Evolutionary conservation across 2,888 invertebrate species (phyloP).

Genomic region (Andricus curvator): DNA sequence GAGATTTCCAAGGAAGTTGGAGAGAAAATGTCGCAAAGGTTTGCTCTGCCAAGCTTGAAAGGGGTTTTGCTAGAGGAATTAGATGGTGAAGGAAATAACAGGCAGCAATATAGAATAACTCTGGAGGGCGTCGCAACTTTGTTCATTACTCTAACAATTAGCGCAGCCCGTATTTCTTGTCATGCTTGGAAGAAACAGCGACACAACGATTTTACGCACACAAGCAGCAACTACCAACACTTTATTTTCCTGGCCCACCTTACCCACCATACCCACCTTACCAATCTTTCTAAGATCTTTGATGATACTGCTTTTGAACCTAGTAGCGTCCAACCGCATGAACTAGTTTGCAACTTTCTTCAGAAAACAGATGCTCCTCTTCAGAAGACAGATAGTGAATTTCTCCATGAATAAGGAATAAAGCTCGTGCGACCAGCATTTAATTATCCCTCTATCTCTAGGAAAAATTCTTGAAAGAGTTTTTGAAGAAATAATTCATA

Average conservation of each 20-base stretch:
- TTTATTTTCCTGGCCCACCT: background rate
- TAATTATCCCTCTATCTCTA: background rate
- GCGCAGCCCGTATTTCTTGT: conserved; percentile 53
- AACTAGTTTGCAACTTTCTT: conserved; percentile 25
- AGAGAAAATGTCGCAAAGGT: conserved; percentile 23
- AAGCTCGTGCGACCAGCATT: conserved; percentile 2
- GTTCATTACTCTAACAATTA: conserved; percentile 55
- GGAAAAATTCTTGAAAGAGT: background rate
- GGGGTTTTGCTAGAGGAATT: conserved; percentile 34
- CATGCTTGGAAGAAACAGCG: conserved; percentile 41
- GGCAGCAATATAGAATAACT: conserved; percentile 52
- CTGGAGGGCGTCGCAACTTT: conserved; percentile 52
- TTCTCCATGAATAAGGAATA: conserved; percentile 26
- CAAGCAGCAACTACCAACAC: background rate
- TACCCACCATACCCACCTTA: background rate
- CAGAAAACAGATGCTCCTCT: conserved; percentile 22
- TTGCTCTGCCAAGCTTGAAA: conserved; percentile 25
- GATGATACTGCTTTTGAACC: conserved; percentile 30
- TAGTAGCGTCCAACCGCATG: conserved; percentile 10
- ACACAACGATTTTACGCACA: conserved; percentile 9
- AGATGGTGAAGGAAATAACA: conserved; percentile 46
- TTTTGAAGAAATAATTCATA: background rate
- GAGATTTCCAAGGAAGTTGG: background rate
- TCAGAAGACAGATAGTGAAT: conserved; percentile 22
- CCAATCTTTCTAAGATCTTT: conserved; percentile 31